Conservation (phyloP, 64 coral and sea anemone genomes). For the Porites australiensis region DNA sequence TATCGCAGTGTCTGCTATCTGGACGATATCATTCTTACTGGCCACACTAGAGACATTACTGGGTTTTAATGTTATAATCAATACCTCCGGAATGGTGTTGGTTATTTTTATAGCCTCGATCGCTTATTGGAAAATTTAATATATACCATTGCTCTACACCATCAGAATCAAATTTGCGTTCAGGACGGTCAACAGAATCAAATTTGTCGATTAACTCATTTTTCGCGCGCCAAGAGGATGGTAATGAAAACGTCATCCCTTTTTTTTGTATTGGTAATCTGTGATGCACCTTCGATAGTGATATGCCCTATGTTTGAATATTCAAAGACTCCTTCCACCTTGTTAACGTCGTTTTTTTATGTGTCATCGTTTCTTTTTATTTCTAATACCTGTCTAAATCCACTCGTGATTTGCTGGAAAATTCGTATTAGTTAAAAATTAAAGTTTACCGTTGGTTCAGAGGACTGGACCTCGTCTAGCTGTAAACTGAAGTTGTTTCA, state of each 20-base stretch:
- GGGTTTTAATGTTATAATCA: neutral
- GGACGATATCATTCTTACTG: neutral
- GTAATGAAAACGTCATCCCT: neutral
- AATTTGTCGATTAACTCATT: neutral
- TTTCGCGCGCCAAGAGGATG: neutral
- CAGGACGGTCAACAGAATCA: neutral
- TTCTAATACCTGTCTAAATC: neutral
- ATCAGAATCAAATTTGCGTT: conserved; percentile 1
- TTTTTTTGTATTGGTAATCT: neutral
- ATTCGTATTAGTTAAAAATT: neutral
- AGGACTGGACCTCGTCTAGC: too few relatives aligned
- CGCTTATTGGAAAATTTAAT: neutral
- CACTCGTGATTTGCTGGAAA: neutral
- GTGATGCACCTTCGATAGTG: neutral
- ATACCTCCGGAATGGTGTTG: neutral
- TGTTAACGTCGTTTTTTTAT: neutral
- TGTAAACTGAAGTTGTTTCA: too few relatives aligned
- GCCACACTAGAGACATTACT: neutral
- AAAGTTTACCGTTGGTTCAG: too few relatives aligned
- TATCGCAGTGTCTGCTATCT: neutral
- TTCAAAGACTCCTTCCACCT: neutral
- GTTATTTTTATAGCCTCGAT: neutral
- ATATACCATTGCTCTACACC: neutral
- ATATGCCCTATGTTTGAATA: neutral
- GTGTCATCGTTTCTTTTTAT: neutral